Conservation (phyloP, 2,113 vertebrate species). For the Fulica atra region DNA sequence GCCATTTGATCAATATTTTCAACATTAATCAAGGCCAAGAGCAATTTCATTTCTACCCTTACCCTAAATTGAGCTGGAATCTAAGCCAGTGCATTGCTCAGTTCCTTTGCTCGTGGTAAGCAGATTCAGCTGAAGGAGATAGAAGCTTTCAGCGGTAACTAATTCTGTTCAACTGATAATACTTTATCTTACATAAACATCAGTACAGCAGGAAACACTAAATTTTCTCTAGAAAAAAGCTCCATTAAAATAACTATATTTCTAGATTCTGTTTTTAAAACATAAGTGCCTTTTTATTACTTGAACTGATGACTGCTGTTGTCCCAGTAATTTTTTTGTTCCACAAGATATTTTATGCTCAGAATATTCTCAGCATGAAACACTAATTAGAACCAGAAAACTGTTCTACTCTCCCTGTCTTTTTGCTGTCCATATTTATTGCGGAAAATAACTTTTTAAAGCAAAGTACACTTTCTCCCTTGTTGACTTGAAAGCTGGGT, state of each 20-base stretch:
- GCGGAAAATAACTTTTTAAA: background rate
- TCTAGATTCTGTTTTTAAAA: conserved; percentile 12
- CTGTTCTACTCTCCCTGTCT: background rate
- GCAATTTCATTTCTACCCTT: conserved; percentile 36
- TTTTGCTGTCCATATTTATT: background rate
- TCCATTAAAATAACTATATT: conserved; percentile 30
- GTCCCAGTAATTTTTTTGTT: background rate
- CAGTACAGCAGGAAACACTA: background rate
- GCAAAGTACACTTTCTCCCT: too few species aligned
- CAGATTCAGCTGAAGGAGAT: background rate
- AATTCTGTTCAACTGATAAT: background rate
- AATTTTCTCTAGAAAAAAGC: background rate
- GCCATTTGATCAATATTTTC: conserved; percentile 49
- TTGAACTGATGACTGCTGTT: background rate
- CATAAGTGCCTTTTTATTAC: background rate
- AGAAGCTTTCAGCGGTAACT: background rate
- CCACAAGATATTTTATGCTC: background rate
- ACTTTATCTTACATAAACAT: conserved; percentile 8
- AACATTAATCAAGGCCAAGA: conserved; percentile 37
- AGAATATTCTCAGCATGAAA: background rate
- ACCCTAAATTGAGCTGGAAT: background rate
- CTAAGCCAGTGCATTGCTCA: background rate
- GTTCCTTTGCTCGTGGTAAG: background rate
- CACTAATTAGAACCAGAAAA: conserved; percentile 18
- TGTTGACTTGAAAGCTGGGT: background rate